These are phyloP conservation scores for Andricus grossulariae DNA, from an alignment of 1,140 invertebrate genomes.

Conservation along the genomic window DNA sequence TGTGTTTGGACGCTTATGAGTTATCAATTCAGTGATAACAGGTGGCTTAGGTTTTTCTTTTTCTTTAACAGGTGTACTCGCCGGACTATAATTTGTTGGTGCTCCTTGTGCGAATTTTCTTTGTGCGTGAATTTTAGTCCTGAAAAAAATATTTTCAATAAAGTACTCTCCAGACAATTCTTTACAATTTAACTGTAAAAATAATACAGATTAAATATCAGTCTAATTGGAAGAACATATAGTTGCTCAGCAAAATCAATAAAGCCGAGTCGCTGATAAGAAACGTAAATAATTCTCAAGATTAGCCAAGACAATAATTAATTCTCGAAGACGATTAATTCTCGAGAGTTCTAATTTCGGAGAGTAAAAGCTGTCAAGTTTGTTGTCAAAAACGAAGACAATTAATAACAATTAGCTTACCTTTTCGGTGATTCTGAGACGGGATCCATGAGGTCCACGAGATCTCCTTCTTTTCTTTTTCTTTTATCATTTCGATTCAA, in stretches of 20 bases:
- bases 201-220: not conserved
- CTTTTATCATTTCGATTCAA: constrained; percentile 73
- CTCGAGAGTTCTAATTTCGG: not conserved
- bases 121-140: constrained; percentile 90
- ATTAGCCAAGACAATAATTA: constrained; percentile 30
- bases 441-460: constrained; percentile 73
- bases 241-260: not conserved
- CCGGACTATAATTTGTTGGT: constrained; percentile 66
- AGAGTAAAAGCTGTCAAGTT: constrained; percentile 31
- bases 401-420: constrained; percentile 59
- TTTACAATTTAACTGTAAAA: too few relatives aligned
- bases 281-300: not conserved
- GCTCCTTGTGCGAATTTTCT: constrained; percentile 93
- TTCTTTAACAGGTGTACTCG: constrained; percentile 77
- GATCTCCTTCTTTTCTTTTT: constrained; percentile 72
- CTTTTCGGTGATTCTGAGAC: constrained; percentile 76
- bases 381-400: constrained; percentile 11
- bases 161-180: too few relatives aligned
- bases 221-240: not conserved
- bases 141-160: constrained; percentile 63
- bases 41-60: constrained; percentile 74
- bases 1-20: constrained; percentile 87
- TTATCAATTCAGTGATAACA: constrained; percentile 77
- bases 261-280: not conserved
- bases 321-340: not conserved